Base-by-base conservation (phyloP, 53 echinoderm and acorn worm species). In the Apostichopus leukothele region DNA sequence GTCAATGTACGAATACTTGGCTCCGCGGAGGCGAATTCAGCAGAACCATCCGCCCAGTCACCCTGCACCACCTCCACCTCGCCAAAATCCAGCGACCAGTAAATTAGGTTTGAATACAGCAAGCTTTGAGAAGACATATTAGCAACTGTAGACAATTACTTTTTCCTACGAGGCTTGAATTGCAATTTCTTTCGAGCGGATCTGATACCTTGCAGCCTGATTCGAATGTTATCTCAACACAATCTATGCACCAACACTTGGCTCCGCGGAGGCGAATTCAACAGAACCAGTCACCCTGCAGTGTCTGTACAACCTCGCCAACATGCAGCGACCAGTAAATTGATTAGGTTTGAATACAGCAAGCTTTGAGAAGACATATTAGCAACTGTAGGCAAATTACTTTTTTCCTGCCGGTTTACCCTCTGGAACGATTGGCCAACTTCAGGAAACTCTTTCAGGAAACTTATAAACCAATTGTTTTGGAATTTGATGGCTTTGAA, bases 1-100 rank as follows among this genome's bases (percentile, higher is more conserved):
- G 90, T 95, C 98, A 14, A 98, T 97, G 97, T 95, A 95, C 83
- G 98, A 98, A 92, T 98, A 94, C 76, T 79, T 95, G 57, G 95
- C 98, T 1, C 98, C 95, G 1, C 83, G 90, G 51, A 76, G 95
- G 50, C 76, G 95, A 26, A 93, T 94, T 11, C 93, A 94, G 14
- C 93, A 93, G 80, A 63, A 85, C 18, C 85, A 25, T n/a, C 85
- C 23, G 19, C 89, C 22, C 78, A 89, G 73, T 60, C 90, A 83
- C 76, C 92, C 20, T 19, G 71, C 71, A 16, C 57, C 57, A 57
- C 54, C 81, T 23, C 57, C 57, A 57, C 54, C 81, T 23, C 81
- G 81, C 59, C 81, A 81, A 21, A 81, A 81, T 20, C 59, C 81
- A 7, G 19, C 81, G 9, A 81, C 55, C 4, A 81, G 81, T 81